phyloP scores from a whole-genome alignment of 2,113 vertebrate genomes.

The Erythrolamprus reginae region DNA sequence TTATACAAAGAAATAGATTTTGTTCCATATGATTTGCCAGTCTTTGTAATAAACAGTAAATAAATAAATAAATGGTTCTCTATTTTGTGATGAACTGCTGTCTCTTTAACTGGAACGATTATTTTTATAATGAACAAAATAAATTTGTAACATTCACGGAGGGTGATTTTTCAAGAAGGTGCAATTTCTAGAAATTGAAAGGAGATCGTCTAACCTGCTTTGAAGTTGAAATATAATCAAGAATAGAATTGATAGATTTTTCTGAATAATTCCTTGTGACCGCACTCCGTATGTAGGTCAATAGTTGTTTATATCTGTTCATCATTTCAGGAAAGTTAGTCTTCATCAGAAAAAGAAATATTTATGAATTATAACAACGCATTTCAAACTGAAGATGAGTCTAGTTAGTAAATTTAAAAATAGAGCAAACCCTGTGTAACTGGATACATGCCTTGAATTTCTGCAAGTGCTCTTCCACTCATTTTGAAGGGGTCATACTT shows the following conservation, averaged over 20 bases:
- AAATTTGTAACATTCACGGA: not conserved
- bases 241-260: conserved; percentile 99
- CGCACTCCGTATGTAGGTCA: conserved; percentile 95
- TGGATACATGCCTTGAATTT: not conserved
- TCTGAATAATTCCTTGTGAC: conserved; percentile 99
- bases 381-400: not conserved
- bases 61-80: not conserved
- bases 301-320: conserved; percentile 97
- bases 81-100: not conserved
- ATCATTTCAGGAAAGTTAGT: conserved; percentile 99
- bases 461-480: no score
- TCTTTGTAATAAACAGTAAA: not conserved
- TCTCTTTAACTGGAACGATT: conserved; percentile 7
- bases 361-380: not conserved
- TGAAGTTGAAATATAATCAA: conserved; percentile 99
- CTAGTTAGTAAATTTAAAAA: not conserved
- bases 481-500: not conserved
- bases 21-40: not conserved
- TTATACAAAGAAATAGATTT: not conserved
- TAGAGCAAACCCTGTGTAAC: not conserved
- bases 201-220: conserved; percentile 85
- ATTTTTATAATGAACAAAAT: not conserved
- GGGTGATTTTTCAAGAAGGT: not conserved
- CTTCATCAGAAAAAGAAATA: conserved; percentile 60
- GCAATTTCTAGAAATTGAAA: not conserved